These are phyloP conservation scores for Lordiphosa mommai DNA, from an alignment of 1,140 invertebrate genomes.

Conservation along the genomic window DNA sequence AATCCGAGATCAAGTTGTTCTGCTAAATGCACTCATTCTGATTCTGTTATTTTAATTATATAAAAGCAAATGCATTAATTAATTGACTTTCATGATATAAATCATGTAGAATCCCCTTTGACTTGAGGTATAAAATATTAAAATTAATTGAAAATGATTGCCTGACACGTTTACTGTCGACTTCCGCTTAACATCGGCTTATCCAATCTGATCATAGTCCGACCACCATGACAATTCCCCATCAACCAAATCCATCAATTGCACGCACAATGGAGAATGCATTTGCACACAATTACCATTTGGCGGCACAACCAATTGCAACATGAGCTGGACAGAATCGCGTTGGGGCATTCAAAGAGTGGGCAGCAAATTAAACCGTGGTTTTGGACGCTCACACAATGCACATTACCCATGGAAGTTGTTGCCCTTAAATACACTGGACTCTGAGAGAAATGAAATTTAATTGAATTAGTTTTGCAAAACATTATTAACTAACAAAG, in stretches of 20 bases:
- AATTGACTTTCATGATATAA: conserved; percentile 17
- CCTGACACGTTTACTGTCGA: conserved; percentile 18
- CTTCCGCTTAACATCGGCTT: conserved; percentile 54
- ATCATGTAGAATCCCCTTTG: neutral
- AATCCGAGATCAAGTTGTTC: no score
- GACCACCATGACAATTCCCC: conserved; percentile 19
- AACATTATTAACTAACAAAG: conserved; percentile 60
- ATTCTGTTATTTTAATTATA: no score
- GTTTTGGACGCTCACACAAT: conserved; percentile 8
- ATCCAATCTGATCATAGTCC: conserved; percentile 25
- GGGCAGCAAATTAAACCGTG: conserved; percentile 26
- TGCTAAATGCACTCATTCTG: no score
- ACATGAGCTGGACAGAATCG: no score
- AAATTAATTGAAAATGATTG: conserved; percentile 46
- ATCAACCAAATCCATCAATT: conserved; percentile 36
- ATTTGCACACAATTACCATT: conserved; percentile 55
- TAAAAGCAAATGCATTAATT: conserved; percentile 3
- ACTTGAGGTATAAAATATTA: conserved; percentile 25
- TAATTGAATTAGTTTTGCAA: conserved; percentile 64
- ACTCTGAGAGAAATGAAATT: conserved; percentile 8
- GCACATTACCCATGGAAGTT: conserved; percentile 4
- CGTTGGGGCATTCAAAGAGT: no score
- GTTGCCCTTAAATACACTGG: conserved; percentile 5
- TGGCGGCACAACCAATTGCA: conserved; percentile 10
- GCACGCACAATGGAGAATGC: conserved; percentile 40